phyloP scores from a whole-genome alignment of 2,113 vertebrate species.

The Rattus rattus region DNA sequence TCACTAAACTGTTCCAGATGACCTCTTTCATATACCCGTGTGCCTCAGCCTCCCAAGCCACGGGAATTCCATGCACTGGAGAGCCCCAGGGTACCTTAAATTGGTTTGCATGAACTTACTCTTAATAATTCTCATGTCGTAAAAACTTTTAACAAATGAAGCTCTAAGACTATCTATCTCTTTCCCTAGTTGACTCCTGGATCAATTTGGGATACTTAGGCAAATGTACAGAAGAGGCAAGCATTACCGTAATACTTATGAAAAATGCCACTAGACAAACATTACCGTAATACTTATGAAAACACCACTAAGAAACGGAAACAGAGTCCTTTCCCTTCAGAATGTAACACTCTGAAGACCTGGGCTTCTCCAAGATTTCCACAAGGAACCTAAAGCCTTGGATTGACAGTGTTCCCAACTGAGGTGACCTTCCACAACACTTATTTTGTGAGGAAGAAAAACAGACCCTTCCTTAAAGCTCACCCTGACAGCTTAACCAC shows the following conservation, averaged over 20 bases:
- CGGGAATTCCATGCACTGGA: neutral
- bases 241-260: neutral
- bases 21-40: neutral
- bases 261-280: neutral
- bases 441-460: conserved; percentile 74
- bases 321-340: neutral
- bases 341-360: neutral
- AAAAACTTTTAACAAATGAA: neutral
- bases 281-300: neutral
- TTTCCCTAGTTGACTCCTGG: neutral
- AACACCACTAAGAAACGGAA: neutral
- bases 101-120: neutral
- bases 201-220: neutral
- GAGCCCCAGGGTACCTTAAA: neutral
- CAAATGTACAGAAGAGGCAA: neutral
- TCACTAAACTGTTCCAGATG: neutral
- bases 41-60: neutral
- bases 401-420: conserved; percentile 67
- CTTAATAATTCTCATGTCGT: neutral
- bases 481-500: conserved; percentile 13
- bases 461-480: conserved; percentile 66
- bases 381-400: conserved; percentile 53
- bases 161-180: neutral
- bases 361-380: neutral
- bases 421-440: conserved; percentile 55